A percentile compares a stretch with the other conserved stretches of the same genome.
phyloP scores from a whole-genome alignment of 2,797 vertebrate genomes.

The Muscicapa comitata region DNA sequence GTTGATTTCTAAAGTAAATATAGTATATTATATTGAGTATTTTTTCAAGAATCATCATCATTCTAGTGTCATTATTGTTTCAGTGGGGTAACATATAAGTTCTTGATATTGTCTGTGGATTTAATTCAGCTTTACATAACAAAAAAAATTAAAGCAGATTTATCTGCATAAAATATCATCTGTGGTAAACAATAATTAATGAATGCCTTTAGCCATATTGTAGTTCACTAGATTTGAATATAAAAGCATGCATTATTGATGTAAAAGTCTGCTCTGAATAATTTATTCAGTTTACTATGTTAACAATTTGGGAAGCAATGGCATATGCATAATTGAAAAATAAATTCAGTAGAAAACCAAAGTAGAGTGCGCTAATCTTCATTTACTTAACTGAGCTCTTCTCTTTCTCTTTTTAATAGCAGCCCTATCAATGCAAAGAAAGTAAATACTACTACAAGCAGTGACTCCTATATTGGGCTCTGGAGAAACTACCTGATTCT shows the following conservation, averaged over 20 bases:
- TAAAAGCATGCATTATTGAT: not conserved
- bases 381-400: not conserved
- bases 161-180: not conserved
- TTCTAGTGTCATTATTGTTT: not conserved
- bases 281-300: not conserved
- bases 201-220: not conserved
- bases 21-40: not conserved
- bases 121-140: not conserved
- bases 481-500: constrained; percentile 99
- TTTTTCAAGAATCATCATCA: not conserved
- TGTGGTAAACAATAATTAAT: not conserved
- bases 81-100: not conserved
- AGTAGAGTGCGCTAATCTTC: not conserved
- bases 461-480: constrained; percentile 93
- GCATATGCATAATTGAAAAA: not conserved
- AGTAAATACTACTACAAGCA: constrained; percentile 89
- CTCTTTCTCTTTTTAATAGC: constrained; percentile 64
- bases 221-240: not conserved
- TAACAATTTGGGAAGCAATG: not conserved
- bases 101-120: not conserved
- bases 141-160: not conserved
- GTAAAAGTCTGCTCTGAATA: not conserved
- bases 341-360: not conserved
- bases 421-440: constrained; percentile 99
- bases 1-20: constrained; percentile 46